A percentile compares a stretch with the other conserved stretches of the same genome.
phyloP scores from a whole-genome alignment of 1,140 invertebrate species.

The Hycleus phaleratus region DNA sequence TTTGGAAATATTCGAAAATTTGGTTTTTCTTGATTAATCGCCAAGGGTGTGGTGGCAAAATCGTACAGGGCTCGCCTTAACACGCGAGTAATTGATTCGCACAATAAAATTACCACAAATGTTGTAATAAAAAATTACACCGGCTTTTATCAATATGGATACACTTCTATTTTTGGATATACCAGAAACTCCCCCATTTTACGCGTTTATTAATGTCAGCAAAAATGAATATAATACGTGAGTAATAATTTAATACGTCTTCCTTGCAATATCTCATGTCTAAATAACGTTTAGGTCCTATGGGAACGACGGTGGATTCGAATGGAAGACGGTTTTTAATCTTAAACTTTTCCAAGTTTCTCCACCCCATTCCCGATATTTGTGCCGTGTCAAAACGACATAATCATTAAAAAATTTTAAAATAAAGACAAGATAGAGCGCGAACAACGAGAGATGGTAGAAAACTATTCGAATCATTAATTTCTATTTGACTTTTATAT shows the following conservation, averaged over 20 bases:
- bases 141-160: constrained; percentile 5
- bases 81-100: no score
- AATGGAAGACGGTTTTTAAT: constrained; percentile 4
- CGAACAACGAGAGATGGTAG: not conserved
- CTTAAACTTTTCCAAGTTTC: not conserved
- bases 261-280: constrained; percentile 4
- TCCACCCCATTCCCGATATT: not conserved
- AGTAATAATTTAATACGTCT: constrained; percentile 12
- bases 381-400: not conserved
- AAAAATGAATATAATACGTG: constrained; percentile 9
- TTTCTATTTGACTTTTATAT: no score
- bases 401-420: not conserved
- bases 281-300: not conserved
- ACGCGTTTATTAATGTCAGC: constrained; percentile 8
- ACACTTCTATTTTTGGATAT: not conserved
- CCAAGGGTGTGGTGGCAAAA: no score
- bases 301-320: not conserved
- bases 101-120: no score
- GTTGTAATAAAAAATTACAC: not conserved
- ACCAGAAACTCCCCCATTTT: no score
- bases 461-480: not conserved
- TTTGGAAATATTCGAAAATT: no score
- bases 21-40: no score
- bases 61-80: no score
- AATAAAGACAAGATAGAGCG: not conserved